phyloP scores from a whole-genome alignment of 2,113 vertebrate species.

The Chiloscyllium plagiosum region DNA sequence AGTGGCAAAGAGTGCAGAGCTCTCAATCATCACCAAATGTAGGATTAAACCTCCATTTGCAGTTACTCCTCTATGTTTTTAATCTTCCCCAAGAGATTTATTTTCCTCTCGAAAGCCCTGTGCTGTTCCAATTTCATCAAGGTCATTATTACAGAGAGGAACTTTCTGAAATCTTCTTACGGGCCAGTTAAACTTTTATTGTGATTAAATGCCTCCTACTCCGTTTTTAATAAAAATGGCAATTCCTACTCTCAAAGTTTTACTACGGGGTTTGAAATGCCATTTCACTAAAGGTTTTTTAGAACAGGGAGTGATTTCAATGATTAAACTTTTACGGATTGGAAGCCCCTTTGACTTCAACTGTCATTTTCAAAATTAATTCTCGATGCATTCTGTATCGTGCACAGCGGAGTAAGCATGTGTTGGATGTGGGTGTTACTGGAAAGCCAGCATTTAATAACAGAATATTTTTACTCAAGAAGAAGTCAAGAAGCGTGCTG shows the following conservation, averaged over 20 bases:
- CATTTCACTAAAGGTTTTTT: not conserved
- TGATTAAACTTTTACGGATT: not conserved
- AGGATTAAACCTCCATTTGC: not conserved
- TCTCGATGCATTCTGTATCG: not conserved
- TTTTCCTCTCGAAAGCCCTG: not conserved
- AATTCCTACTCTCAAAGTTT: too few relatives aligned
- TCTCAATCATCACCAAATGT: not conserved
- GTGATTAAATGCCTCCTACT: not conserved
- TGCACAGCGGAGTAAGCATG: not conserved
- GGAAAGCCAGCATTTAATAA: not conserved
- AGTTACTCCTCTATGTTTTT: not conserved
- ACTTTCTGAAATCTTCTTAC: not conserved
- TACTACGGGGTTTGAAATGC: not conserved
- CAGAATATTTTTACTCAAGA: too few relatives aligned
- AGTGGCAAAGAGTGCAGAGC: not conserved
- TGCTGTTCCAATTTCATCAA: not conserved
- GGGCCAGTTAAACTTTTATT: not conserved
- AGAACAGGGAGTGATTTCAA: not conserved
- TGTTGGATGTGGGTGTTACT: too few relatives aligned
- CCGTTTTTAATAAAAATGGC: not conserved
- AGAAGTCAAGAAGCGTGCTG: too few relatives aligned
- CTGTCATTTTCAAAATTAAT: not conserved
- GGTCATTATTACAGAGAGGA: not conserved
- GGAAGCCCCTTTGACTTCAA: not conserved
- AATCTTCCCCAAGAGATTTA: not conserved